A percentile compares a stretch with the other conserved stretches of the same genome.
These are phyloP conservation scores for Eledone cirrhosa DNA, from an alignment of 2,888 invertebrate species.

Conservation along the genomic window DNA sequence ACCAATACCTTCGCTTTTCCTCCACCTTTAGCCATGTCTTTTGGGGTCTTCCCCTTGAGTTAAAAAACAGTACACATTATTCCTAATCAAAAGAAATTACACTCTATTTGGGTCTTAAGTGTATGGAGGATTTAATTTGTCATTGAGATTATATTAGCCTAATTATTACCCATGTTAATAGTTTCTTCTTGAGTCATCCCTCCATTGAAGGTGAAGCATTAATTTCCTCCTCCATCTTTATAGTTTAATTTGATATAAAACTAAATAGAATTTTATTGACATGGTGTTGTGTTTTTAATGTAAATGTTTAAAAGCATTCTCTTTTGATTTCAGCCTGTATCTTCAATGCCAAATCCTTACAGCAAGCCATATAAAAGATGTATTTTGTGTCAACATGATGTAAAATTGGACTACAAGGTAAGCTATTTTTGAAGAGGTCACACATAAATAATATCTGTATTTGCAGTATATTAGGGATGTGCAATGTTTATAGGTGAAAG, in stretches of 20 bases:
- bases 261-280: too few relatives aligned
- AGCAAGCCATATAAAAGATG: constrained; percentile 78
- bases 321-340: constrained; percentile 45
- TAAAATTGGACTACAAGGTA: constrained; percentile 85
- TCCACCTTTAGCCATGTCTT: too few relatives aligned
- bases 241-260: too few relatives aligned
- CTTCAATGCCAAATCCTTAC: constrained; percentile 75
- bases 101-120: background rate
- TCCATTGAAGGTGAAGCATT: too few relatives aligned
- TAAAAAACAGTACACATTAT: too few relatives aligned
- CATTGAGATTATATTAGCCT: too few relatives aligned
- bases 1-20: too few relatives aligned
- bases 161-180: background rate
- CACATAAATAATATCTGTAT: background rate
- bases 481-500: too few relatives aligned
- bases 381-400: constrained; percentile 82
- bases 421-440: constrained; percentile 21
- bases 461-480: too few relatives aligned
- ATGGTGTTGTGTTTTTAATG: too few relatives aligned
- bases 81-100: background rate
- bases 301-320: background rate
- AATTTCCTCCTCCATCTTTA: background rate
- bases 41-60: too few relatives aligned
- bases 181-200: background rate
- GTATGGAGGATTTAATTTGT: background rate